Base-by-base conservation (phyloP, 2,797 vertebrate species). In the Pangasius sanitwongsei region DNA sequence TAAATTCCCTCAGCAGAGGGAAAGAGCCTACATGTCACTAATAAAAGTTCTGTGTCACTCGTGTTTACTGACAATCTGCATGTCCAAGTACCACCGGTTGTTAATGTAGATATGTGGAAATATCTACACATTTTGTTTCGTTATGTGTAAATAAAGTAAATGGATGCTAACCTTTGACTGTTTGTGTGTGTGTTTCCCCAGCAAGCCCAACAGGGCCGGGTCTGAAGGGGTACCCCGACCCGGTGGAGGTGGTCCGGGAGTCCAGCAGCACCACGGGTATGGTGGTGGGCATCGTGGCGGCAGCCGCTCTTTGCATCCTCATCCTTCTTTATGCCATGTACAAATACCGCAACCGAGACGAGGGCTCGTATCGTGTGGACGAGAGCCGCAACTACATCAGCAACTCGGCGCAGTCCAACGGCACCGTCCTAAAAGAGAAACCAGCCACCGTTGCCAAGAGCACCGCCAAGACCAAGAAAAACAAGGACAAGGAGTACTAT, bases 311-410 rank as follows among this genome's bases (percentile, higher is more conserved):
- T 61, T 99, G 99, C 92, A 99, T 99, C 93, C 98, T 99, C 94
- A 99, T 99, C 92, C 97, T 99, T 55, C 98, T 99, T 63, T 99
- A 99, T 41, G 99, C 99, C 88, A 99, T 99, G 99, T 99, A 99
- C 97, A 99, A 99, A 93, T 99, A 99, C 95, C 96, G 98, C 92
- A 99, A 99, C 93, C 97, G 99, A 57, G 99, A 99, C 87, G 98
- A 99, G 91, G 99, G 98, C 67, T 99, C 98, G 0, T 99, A 99
- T 93, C 98, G 99, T 0, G 98, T 99, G 86, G 99, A 99, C 11
- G 99, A 99, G 95, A 99, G 98, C 91, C 98, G 98, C 93, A 99
- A 99, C 96, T 99, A 99, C 97, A 99, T 99, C 96, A 99, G 98
- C 97, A 99, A 99, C 96, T 99, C 98, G 53, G 98, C 99, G 83